Percentiles rank a stretch among this genome's conserved stretches.
These are phyloP conservation scores for Aplodontia rufa DNA, from an alignment of 2,113 vertebrate genomes.

Conservation along the genomic window DNA sequence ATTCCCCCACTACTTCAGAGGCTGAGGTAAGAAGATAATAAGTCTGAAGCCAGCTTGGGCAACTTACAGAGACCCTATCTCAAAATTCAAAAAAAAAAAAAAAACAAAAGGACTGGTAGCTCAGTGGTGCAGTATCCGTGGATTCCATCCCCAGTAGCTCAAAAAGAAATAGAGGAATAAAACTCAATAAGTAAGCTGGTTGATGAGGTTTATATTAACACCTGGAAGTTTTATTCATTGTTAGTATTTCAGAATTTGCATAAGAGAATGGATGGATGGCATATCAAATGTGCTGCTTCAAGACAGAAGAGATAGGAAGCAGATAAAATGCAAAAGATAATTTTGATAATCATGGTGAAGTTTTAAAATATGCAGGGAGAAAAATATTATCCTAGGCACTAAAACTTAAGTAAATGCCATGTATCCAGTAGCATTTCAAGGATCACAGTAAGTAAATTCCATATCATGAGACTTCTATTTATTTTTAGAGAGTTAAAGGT, in stretches of 20 bases:
- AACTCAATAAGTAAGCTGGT: background rate
- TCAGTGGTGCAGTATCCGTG: background rate
- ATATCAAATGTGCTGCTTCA: background rate
- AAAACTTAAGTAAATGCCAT: slow-evolving; percentile 42
- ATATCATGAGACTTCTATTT: background rate
- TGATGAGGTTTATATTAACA: background rate
- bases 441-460: slow-evolving; percentile 50
- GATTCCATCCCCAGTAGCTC: background rate
- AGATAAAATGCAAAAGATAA: background rate
- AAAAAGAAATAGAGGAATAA: background rate
- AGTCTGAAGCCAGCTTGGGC: background rate
- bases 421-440: slow-evolving; percentile 26
- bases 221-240: background rate
- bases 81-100: too few relatives aligned
- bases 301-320: background rate
- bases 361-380: background rate
- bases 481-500: slow-evolving; percentile 49
- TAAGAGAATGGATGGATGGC: background rate
- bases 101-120: background rate
- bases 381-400: background rate
- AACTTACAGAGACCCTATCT: background rate
- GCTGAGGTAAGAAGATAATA: background rate
- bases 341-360: background rate
- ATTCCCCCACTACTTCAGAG: background rate
- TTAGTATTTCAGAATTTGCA: background rate